phyloP scores from a whole-genome alignment of 2,888 invertebrate genomes.

The Leptinotarsa tumamoca region DNA sequence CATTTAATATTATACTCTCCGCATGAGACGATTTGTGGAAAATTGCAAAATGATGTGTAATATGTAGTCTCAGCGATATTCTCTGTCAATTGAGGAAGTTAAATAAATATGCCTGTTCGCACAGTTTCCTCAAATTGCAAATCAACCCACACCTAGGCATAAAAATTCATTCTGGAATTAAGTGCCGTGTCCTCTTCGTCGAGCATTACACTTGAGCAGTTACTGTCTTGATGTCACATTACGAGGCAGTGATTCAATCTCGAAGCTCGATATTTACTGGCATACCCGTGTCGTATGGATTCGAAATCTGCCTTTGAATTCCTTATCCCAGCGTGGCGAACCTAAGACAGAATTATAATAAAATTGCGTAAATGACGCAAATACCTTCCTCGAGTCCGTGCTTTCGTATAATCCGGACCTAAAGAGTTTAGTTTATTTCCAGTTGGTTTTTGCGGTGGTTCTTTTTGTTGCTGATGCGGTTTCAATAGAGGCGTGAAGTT shows the following conservation, averaged over 20 bases:
- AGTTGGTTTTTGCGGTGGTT: constrained; percentile 41
- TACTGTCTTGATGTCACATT: constrained; percentile 3
- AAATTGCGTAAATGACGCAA: constrained; percentile 33
- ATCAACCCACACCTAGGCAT: neutral
- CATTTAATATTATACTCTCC: too few species aligned
- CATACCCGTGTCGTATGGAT: neutral
- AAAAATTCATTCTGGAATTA: neutral
- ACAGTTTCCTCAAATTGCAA: neutral
- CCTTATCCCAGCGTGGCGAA: neutral
- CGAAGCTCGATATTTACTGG: neutral
- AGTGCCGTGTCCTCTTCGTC: neutral
- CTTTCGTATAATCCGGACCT: constrained; percentile 38
- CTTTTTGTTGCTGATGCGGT: constrained; percentile 43
- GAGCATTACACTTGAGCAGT: neutral
- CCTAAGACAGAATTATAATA: constrained; percentile 28
- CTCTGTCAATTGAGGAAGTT: too few species aligned
- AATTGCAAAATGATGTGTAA: too few species aligned
- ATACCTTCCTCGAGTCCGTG: constrained; percentile 33
- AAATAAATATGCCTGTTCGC: neutral
- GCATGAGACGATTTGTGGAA: too few species aligned
- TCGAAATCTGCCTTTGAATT: neutral
- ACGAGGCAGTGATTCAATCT: constrained; percentile 13
- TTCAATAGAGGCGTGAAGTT: neutral
- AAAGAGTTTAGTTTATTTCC: constrained; percentile 50
- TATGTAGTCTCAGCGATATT: too few species aligned